Conservation (phyloP, 2,113 vertebrate species). For the Cygnus atratus region DNA sequence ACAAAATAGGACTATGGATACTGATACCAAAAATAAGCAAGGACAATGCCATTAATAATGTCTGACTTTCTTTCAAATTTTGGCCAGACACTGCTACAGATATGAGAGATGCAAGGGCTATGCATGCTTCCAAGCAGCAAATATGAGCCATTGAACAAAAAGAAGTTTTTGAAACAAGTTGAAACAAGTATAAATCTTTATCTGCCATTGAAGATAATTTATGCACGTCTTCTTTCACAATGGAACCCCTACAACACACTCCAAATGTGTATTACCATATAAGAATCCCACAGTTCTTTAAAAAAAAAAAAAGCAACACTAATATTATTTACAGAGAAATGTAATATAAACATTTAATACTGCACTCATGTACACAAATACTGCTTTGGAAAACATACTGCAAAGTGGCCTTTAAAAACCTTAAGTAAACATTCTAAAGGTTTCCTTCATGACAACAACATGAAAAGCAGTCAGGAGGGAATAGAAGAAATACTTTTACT, state of each 20-base stretch:
- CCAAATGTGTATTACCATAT: background rate
- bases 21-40: background rate
- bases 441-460: background rate
- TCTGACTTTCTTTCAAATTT: background rate
- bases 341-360: background rate
- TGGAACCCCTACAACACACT: background rate
- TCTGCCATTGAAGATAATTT: background rate
- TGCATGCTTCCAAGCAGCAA: background rate
- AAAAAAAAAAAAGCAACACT: background rate
- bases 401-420: conserved; percentile 9
- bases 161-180: background rate
- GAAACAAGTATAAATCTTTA: background rate
- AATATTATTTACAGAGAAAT: background rate
- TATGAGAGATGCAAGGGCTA: background rate
- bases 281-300: accelerated
- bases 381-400: background rate
- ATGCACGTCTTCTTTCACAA: background rate
- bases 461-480: background rate
- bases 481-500: conserved; percentile 11
- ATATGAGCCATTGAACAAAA: background rate
- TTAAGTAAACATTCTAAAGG: background rate
- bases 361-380: background rate
- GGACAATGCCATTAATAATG: background rate
- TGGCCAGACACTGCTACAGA: background rate
- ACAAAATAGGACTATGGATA: background rate